These are phyloP conservation scores for Drosophila falleni DNA, from an alignment of 2,888 invertebrate species.

Conservation along the genomic window DNA sequence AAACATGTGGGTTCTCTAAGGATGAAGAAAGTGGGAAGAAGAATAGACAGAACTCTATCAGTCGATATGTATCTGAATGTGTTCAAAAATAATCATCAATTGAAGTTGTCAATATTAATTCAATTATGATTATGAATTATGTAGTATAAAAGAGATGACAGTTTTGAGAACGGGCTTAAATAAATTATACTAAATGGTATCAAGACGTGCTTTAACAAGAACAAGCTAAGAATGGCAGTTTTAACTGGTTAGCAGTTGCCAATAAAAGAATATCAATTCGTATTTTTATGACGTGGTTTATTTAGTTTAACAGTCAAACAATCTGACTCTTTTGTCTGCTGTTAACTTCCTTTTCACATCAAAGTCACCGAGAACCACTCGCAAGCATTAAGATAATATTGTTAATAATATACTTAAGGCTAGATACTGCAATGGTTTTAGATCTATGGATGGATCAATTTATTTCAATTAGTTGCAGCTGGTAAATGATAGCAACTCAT, in stretches of 20 bases:
- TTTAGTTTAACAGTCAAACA: conserved; percentile 1
- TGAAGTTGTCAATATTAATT: not conserved
- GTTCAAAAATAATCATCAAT: not conserved
- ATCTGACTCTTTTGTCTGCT: not conserved
- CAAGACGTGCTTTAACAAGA: not conserved
- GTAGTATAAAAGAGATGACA: too few species aligned
- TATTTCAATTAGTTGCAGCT: conserved; percentile 27
- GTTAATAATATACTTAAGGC: too few species aligned
- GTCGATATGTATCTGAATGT: not conserved
- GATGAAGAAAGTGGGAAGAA: not conserved
- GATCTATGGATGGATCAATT: conserved; percentile 3
- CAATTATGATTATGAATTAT: not conserved
- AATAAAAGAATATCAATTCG: conserved; percentile 21
- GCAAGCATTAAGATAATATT: not conserved
- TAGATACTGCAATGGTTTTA: not conserved
- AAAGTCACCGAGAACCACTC: conserved; percentile 10
- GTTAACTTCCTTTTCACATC: conserved; percentile 17
- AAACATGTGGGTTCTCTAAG: conserved; percentile 1
- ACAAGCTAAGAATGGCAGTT: not conserved
- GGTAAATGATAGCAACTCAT: conserved; percentile 11
- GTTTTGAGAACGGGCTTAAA: too few species aligned
- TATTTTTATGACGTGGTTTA: conserved; percentile 4
- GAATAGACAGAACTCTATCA: not conserved
- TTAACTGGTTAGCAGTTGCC: conserved; percentile 4
- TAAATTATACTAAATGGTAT: too few species aligned